Base-by-base conservation (phyloP, 2,797 vertebrate genomes). In the Enteromius paludinosus region DNA sequence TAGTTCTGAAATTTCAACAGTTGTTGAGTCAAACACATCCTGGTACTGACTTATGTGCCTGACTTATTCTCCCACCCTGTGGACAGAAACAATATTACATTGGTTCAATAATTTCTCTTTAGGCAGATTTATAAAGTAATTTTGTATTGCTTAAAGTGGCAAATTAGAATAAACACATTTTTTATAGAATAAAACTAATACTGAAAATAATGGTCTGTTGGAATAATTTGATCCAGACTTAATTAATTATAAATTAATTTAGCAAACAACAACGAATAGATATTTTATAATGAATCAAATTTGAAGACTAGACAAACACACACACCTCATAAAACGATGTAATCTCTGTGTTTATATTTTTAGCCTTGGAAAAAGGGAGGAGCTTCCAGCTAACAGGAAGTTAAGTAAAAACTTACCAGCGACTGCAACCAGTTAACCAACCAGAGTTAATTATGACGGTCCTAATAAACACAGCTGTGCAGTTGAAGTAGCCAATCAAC, bases 1-100 rank as follows among this genome's bases (percentile, higher is more conserved):
- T 45, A 45, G 43, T 15, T 45, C 12, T 45, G 43, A 45, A 4
- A 74, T 59, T 17, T 74, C 33, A 38, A 20, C 49, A 38, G 17
- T 35, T 4, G 10, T 41, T 45, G 33, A 23, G 5, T 23, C 33
- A 74, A 56, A 56, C 38, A 20, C 0, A 64, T 18, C 2, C 18
- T 72, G 18, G 20, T 23, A 49, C 5, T 49, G 92, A 92, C 35
- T 83, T 90, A n/a, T 87, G 90, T 90, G 93, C 33, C 62, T 78
- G 38, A 38, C 8, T 38, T 38, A 17, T 94, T 87, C 72, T 80
- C 56, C 83, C 86, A 80, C 79, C 84, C 81, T 47, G 47, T 62
- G 85, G 72, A 45, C 4, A 70, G 20, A 45, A 61, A 41, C 4
- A 59, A 15, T 2, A 45, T 68, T 69, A 56, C 65, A 43, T 11